Conservation (phyloP, 2,797 vertebrate genomes). For the Pseudochirops cupreus region DNA sequence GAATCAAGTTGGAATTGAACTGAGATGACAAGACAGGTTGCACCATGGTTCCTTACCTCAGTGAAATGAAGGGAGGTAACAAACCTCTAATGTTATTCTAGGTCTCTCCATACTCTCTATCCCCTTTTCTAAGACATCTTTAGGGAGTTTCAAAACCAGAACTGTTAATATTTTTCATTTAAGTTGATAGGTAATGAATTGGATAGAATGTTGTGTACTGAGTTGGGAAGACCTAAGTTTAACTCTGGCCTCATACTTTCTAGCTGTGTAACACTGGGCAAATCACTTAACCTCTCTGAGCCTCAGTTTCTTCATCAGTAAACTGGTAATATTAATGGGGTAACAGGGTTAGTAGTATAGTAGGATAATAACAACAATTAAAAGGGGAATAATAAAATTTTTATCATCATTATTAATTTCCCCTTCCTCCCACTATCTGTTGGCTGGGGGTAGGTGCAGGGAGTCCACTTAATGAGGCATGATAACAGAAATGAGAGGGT, state of each 20-base stretch:
- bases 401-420: neutral
- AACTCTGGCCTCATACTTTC: neutral
- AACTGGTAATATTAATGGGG: neutral
- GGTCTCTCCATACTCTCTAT: neutral
- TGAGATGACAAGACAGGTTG: too few relatives aligned
- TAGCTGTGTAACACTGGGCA: neutral
- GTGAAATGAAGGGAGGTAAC: neutral
- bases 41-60: too few relatives aligned
- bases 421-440: neutral
- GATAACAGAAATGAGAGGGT: too few relatives aligned
- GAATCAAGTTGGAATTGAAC: neutral
- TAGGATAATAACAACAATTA: neutral
- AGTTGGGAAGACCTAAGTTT: neutral
- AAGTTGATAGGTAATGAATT: slow-evolving; percentile 13
- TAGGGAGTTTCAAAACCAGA: neutral
- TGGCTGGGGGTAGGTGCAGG: neutral
- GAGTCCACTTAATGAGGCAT: neutral
- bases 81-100: neutral
- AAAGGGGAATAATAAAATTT: neutral
- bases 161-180: slow-evolving; percentile 43
- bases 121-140: neutral
- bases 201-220: neutral
- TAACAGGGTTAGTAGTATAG: neutral
- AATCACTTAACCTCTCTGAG: neutral
- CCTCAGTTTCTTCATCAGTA: neutral